A percentile compares a stretch with the other conserved stretches of the same genome.
phyloP scores from a whole-genome alignment of 2,797 vertebrate species.

The Falco peregrinus region DNA sequence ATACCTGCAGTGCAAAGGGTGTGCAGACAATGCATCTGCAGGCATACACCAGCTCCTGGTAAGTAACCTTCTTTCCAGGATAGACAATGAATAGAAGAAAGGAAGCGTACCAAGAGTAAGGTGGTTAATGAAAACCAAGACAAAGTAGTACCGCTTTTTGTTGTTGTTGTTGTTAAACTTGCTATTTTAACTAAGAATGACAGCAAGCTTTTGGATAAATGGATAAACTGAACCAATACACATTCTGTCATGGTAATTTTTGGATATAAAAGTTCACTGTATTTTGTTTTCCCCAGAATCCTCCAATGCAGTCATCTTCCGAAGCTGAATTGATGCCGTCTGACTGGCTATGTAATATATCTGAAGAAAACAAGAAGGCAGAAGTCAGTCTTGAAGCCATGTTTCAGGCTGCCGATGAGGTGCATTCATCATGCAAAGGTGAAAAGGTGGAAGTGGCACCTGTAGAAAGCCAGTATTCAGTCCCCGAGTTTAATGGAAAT shows the following conservation, averaged over 20 bases:
- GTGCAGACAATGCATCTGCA: neutral
- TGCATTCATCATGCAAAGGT: slow-evolving; percentile 68
- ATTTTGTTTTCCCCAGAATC: slow-evolving; percentile 68
- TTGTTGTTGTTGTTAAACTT: neutral
- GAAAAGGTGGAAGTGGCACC: slow-evolving; percentile 73
- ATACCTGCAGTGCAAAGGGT: neutral
- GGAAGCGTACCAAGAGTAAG: neutral
- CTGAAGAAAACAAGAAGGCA: slow-evolving; percentile 71
- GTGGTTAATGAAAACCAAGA: neutral
- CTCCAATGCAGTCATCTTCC: slow-evolving; percentile 73
- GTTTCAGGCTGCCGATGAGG: slow-evolving; percentile 82
- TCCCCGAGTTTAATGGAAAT: slow-evolving; percentile 50
- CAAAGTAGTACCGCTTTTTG: neutral
- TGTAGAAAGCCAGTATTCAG: slow-evolving; percentile 67
- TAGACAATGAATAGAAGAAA: neutral
- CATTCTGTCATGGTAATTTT: neutral
- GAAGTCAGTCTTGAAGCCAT: slow-evolving; percentile 79
- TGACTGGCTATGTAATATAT: slow-evolving; percentile 52
- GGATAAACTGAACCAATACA: neutral
- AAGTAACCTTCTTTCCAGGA: neutral
- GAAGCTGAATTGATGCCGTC: slow-evolving; percentile 72
- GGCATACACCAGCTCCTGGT: neutral
- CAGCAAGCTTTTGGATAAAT: neutral
- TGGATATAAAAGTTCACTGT: neutral
- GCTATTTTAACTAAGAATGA: neutral